These are phyloP conservation scores for Dioctria linearis DNA, from an alignment of 2,888 invertebrate species.

Conservation along the genomic window DNA sequence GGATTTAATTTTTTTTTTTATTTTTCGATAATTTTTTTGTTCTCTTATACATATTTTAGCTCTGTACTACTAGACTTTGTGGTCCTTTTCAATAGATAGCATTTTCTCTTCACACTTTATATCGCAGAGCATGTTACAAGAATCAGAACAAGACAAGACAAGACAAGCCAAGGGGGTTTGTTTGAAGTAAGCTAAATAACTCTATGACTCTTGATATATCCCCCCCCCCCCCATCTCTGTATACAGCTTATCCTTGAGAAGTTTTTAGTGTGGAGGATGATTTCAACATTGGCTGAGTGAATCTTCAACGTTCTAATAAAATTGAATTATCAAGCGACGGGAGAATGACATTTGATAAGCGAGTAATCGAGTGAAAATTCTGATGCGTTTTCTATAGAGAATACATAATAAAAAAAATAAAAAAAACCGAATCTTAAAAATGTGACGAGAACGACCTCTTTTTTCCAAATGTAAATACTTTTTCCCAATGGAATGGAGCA, in stretches of 20 bases:
- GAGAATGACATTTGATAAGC: conserved; percentile 47
- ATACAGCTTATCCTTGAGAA: conserved; percentile 31
- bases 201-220: neutral
- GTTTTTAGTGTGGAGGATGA: neutral
- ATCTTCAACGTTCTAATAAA: conserved; percentile 53
- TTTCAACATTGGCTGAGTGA: conserved; percentile 16
- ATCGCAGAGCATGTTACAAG: conserved; percentile 41
- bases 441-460: conserved; percentile 2
- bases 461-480: too few species aligned
- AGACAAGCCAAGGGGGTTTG: neutral
- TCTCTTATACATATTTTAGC: conserved; percentile 15
- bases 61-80: neutral
- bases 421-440: neutral
- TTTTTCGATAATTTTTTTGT: conserved; percentile 30
- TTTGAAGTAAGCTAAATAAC: neutral
- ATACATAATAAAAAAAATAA: too few species aligned
- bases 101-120: conserved; percentile 44
- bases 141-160: conserved; percentile 41
- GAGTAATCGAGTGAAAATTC: conserved; percentile 19
- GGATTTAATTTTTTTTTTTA: conserved; percentile 54
- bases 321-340: conserved; percentile 58
- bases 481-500: too few species aligned
- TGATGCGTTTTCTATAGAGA: neutral
- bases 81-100: conserved; percentile 25
- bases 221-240: neutral